These are phyloP conservation scores for Epistrophella euchroma DNA, from an alignment of 2,888 invertebrate species.

Conservation along the genomic window DNA sequence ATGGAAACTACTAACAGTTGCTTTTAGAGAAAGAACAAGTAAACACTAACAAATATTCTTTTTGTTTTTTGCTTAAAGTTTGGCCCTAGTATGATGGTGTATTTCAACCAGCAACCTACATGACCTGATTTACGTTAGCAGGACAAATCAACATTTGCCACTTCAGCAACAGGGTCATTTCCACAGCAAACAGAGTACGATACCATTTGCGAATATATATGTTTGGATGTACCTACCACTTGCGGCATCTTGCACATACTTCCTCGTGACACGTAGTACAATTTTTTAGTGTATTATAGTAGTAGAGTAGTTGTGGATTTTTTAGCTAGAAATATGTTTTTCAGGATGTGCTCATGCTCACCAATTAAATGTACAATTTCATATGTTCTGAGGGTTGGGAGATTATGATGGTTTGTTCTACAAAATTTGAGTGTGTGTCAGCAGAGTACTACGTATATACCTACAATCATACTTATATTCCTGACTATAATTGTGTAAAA, in stretches of 20 bases:
- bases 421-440: conserved; percentile 41
- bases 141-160: conserved; percentile 64
- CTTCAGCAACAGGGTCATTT: conserved; percentile 72
- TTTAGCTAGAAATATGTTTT: conserved; percentile 16
- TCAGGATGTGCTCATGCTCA: conserved; percentile 47
- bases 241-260: conserved; percentile 61
- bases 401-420: conserved; percentile 36
- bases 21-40: conserved; percentile 30
- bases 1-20: conserved; percentile 25
- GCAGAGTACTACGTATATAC: background rate
- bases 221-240: conserved; percentile 15
- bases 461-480: background rate
- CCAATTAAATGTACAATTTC: conserved; percentile 66
- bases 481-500: conserved; percentile 55
- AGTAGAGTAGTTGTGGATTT: conserved; percentile 1
- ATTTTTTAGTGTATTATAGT: conserved; percentile 13
- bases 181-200: conserved; percentile 13
- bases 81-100: background rate
- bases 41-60: conserved; percentile 10
- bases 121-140: conserved; percentile 64
- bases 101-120: background rate
- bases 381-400: background rate
- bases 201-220: no score
- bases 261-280: conserved; percentile 60
- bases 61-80: background rate